phyloP scores from a whole-genome alignment of 2,888 invertebrate genomes.

The Volucella bombylans region DNA sequence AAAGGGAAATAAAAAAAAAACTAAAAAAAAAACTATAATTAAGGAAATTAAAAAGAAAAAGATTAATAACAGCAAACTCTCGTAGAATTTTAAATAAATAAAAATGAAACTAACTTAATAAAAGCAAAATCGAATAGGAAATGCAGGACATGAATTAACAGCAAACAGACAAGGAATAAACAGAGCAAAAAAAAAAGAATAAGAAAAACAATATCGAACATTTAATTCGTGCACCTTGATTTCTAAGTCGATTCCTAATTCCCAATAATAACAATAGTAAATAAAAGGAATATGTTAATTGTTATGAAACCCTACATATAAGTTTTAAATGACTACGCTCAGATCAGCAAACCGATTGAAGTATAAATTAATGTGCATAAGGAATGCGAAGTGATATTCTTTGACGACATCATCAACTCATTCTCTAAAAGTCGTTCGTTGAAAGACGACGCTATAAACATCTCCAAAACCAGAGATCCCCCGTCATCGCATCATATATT shows the following conservation, averaged over 20 bases:
- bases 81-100: constrained; percentile 54
- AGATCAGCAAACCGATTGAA: constrained; percentile 32
- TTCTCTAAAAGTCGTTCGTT: constrained; percentile 14
- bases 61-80: constrained; percentile 56
- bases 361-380: constrained; percentile 22
- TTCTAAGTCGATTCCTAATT: constrained; percentile 61
- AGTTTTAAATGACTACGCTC: constrained; percentile 48
- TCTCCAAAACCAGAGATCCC: constrained; percentile 37
- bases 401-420: constrained; percentile 42
- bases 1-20: constrained; percentile 63
- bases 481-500: constrained; percentile 52
- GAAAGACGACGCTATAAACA: constrained; percentile 26
- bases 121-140: constrained; percentile 44
- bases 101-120: constrained; percentile 8
- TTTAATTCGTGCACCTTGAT: constrained; percentile 58
- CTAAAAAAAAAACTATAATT: constrained; percentile 53
- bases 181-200: constrained; percentile 3
- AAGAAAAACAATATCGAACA: constrained; percentile 35
- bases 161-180: neutral
- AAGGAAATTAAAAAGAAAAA: constrained; percentile 59
- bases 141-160: constrained; percentile 54
- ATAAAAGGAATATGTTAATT: constrained; percentile 54
- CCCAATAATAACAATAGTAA: constrained; percentile 51
- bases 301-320: constrained; percentile 47
- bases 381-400: constrained; percentile 60